Evolutionary conservation across 1,140 invertebrate species (phyloP).

Genomic region (Calosoma granatense): DNA sequence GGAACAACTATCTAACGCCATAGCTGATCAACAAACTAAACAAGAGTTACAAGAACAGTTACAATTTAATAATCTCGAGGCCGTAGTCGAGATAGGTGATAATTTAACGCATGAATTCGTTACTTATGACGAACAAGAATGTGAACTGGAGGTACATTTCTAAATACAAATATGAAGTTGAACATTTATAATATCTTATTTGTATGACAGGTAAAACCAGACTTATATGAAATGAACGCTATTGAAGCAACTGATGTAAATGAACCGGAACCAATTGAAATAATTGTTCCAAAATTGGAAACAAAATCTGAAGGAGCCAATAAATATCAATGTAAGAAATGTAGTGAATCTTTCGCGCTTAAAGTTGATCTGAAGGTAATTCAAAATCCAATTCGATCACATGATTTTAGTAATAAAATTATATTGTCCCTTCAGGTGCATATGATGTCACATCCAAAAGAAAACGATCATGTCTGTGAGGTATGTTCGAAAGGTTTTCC

Average conservation of each 20-base stretch:
- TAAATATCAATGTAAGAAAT: slow-evolving; percentile 31
- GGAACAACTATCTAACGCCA: slow-evolving; percentile 20
- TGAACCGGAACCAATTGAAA: neutral
- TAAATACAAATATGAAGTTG: neutral
- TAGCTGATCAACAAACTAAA: slow-evolving; percentile 22
- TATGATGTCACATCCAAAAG: slow-evolving; percentile 32
- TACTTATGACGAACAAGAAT: slow-evolving; percentile 15
- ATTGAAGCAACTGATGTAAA: neutral
- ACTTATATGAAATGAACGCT: neutral
- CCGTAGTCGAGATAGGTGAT: slow-evolving; percentile 23
- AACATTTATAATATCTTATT: neutral
- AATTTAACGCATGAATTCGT: slow-evolving; percentile 24
- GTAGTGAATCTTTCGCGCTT: slow-evolving; percentile 27
- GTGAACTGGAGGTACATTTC: slow-evolving; percentile 2
- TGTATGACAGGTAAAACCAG: slow-evolving; percentile 4
- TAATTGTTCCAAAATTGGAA: slow-evolving; percentile 16
- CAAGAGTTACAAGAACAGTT: slow-evolving; percentile 23
- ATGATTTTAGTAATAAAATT: neutral
- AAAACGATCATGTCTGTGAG: slow-evolving; percentile 33
- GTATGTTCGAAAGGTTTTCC: slow-evolving; percentile 39
- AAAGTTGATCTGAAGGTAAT: slow-evolving; percentile 34
- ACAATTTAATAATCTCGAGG: slow-evolving; percentile 20
- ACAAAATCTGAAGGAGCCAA: slow-evolving; percentile 6
- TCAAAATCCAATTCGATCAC: too few relatives aligned
- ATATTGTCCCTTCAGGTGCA: slow-evolving; percentile 24